Evolutionary conservation across 2,113 vertebrate genomes (phyloP).

Genomic region (Ovibos moschatus): DNA sequence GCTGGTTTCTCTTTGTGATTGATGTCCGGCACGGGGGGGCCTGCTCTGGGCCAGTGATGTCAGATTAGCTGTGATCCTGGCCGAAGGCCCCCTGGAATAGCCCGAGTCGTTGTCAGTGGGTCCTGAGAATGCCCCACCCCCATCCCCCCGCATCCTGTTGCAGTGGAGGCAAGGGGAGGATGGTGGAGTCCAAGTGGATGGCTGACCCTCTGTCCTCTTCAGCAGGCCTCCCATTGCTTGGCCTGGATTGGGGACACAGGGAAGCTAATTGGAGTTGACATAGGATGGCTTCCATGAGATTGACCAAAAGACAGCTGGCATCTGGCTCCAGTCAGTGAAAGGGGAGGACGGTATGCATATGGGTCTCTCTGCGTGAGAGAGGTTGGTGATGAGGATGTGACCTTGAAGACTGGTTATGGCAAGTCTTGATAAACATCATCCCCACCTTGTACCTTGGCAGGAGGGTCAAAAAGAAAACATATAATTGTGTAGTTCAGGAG

Average conservation of each 20-base stretch:
- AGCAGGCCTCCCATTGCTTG: neutral
- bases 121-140: neutral
- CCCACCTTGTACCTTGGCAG: neutral
- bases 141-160: neutral
- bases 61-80: neutral
- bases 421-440: neutral
- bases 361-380: neutral
- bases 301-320: neutral
- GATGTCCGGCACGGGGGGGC: accelerated
- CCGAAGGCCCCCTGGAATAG: accelerated
- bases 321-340: neutral
- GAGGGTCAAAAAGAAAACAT: neutral
- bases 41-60: neutral
- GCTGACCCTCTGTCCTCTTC: neutral
- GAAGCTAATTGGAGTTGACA: neutral
- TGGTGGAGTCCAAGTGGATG: neutral
- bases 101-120: neutral
- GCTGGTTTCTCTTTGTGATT: neutral
- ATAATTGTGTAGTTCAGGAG: neutral
- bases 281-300: neutral
- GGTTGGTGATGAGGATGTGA: neutral
- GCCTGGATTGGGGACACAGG: neutral
- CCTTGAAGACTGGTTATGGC: neutral
- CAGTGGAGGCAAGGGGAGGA: neutral
- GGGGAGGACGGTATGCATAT: neutral